Base-by-base conservation (phyloP, 2,113 vertebrate species). In the Hippopotamus amphibius region DNA sequence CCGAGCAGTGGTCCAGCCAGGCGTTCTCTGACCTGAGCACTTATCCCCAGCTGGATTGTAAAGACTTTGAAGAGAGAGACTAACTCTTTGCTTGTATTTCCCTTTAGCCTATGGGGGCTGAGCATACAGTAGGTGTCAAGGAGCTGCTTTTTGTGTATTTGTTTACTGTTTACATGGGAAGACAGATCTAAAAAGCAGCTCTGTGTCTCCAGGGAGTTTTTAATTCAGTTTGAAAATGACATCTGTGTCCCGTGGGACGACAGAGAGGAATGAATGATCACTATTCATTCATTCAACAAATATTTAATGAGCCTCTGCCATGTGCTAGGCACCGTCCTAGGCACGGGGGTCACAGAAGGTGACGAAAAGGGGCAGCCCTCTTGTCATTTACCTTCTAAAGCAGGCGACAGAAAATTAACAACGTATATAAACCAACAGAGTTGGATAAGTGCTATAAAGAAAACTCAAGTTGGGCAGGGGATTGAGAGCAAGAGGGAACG, bases 211-310 rank as follows among this genome's bases (percentile, higher is more conserved):
- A 80, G 59, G 76, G 43, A 74, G 26, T 57, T 92, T 82, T 86
- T 85, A 94, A 93, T 14, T 37, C 46, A 87, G 74, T 68, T 90
- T 55, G 55, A 43, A 94, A 93, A 59, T 12, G 46, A 84, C 85
- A 79, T 96, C 76, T 83, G 85, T 2, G 9, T 77, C 48, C 88
- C 68, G 22, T 43, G 79, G 81, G 77, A 84, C n/a, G 87, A 63
- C 57, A 26, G 28, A 46, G 50, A 84, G 57, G 30, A 85, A 10
- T 0, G 15, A 74, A 69, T 69, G 71, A 82, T 15, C 85, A 61
- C 66, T 84, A 72, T 84, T 94, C 69, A 79, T 72, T 82, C 77
- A 65, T 50, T 55, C 21, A 13, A 19, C 43, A 53, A 61, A 43
- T n/a, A 80, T 63, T 80, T 90, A 57, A 55, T 12, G n/a, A 43